Evolutionary conservation across 2,797 vertebrate genomes (phyloP), one percentile per base, ranked within the genome.

Genomic region (Sebastes umbrosus): DNA sequence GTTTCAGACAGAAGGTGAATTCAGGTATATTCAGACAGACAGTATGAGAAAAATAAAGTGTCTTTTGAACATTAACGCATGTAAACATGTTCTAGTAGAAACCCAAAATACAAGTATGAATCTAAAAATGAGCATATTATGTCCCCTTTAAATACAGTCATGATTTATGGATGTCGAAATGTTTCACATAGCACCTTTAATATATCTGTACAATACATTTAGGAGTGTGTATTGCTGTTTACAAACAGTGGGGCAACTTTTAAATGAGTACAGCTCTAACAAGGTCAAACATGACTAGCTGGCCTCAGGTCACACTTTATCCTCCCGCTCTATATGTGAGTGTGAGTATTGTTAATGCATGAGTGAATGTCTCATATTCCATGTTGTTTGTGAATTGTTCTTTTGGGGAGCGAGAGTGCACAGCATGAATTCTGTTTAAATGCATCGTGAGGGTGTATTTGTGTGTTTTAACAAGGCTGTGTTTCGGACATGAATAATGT

Each of bases 401-500:
- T 75, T 64, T n/a, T n/a, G 22, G n/a, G 34, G 36, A 0, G 12
- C 9, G 10, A 5, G 22, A 10, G 5, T 4, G 67, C 65, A 32
- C 62, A 12, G 65, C 63, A 27, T 24, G 50, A 34, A 62, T 69
- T 74, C 25, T 55, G 31, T 57, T 69, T 29, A 36, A 71, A 29
- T 18, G 4, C 25, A 82, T 13, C 46, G 63, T 75, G 50, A 7
- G 46, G 62, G 73, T 65, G 46, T 55, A 10, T 73, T 24, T 64
- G 46, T 55, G 67, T 65, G 73, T 62, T 80, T 74, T 71, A 80
- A 82, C 67, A 79, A 80, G 62, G 54, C 52, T 77, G n/a, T 50
- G 59, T 60, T 80, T 74, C 71, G 20, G 25, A 27, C 77, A 91
- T 92, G 79, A 92, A 90, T 87, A 88, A 91, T 88, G 80, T 62